phyloP scores from a whole-genome alignment of 2,113 vertebrate species.

The Siniperca knerii region DNA sequence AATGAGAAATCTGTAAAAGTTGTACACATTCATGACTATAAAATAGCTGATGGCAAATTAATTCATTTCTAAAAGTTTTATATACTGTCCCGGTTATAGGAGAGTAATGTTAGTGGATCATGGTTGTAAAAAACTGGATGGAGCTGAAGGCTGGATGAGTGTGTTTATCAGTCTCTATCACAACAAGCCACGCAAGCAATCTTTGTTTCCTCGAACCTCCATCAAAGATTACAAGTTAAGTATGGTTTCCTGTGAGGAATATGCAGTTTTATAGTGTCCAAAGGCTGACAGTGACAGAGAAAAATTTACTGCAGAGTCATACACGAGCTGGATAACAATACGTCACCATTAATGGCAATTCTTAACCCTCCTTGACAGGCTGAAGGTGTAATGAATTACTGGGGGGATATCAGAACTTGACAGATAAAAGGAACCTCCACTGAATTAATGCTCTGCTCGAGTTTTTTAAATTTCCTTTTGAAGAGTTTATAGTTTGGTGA shows the following conservation, averaged over 20 bases:
- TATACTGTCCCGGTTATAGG: neutral
- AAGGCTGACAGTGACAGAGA: constrained; percentile 34
- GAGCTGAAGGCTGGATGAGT: constrained; percentile 6
- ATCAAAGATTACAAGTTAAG: constrained; percentile 19
- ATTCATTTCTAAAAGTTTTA: neutral
- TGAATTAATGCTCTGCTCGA: constrained; percentile 33
- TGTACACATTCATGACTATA: neutral
- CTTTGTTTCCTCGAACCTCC: constrained; percentile 29
- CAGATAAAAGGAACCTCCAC: constrained; percentile 45
- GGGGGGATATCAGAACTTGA: constrained; percentile 42
- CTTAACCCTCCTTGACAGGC: constrained; percentile 45
- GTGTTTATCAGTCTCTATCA: constrained; percentile 29
- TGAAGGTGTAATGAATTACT: constrained; percentile 55
- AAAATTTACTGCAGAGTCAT: constrained; percentile 22
- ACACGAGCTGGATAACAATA: constrained; percentile 32
- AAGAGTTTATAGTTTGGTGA: constrained; percentile 15
- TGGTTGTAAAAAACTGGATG: neutral
- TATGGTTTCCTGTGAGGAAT: constrained; percentile 24
- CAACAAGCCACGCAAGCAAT: neutral
- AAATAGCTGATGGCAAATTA: constrained; percentile 5
- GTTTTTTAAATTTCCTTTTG: constrained; percentile 20
- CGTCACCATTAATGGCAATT: constrained; percentile 26
- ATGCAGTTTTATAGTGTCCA: constrained; percentile 38
- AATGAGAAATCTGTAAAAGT: constrained; percentile 12
- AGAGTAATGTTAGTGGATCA: neutral